Evolutionary conservation across 2,888 invertebrate species (phyloP).

Genomic region (Glyphotaelius pellucidus): DNA sequence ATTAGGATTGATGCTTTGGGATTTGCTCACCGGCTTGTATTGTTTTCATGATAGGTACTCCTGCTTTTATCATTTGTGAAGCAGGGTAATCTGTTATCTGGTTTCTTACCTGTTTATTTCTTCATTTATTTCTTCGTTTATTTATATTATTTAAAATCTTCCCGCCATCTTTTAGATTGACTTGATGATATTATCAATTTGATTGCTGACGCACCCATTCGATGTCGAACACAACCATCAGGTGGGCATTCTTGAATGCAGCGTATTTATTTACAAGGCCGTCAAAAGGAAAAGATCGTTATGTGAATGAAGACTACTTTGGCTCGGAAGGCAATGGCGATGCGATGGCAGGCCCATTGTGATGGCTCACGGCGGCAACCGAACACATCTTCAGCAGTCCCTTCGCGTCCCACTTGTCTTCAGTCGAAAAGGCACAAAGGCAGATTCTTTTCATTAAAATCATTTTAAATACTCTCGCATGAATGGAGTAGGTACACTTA

Average conservation of each 20-base stretch:
- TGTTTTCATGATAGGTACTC: not conserved
- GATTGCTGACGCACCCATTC: not conserved
- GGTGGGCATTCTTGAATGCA: constrained; percentile 24
- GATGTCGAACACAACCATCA: not conserved
- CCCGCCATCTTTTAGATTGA: not conserved
- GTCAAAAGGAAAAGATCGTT: constrained; percentile 41
- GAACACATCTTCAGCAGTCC: constrained; percentile 48
- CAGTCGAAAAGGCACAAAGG: constrained; percentile 78
- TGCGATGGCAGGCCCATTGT: constrained; percentile 11
- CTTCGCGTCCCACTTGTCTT: constrained; percentile 64
- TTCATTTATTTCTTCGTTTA: too few species aligned
- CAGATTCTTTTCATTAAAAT: constrained; percentile 71
- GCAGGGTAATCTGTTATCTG: not conserved
- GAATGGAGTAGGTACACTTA: constrained; percentile 72
- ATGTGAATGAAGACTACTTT: constrained; percentile 34
- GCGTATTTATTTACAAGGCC: constrained; percentile 20
- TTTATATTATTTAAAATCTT: too few species aligned
- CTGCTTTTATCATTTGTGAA: not conserved
- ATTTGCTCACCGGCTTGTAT: not conserved
- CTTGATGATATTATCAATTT: not conserved
- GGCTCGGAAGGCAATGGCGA: constrained; percentile 10
- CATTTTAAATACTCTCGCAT: constrained; percentile 69
- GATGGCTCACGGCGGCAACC: not conserved
- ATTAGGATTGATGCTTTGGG: not conserved
- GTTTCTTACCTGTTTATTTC: not conserved